These are phyloP conservation scores for Pseudomyrmex concolor DNA, from an alignment of 1,140 invertebrate species.

Conservation along the genomic window DNA sequence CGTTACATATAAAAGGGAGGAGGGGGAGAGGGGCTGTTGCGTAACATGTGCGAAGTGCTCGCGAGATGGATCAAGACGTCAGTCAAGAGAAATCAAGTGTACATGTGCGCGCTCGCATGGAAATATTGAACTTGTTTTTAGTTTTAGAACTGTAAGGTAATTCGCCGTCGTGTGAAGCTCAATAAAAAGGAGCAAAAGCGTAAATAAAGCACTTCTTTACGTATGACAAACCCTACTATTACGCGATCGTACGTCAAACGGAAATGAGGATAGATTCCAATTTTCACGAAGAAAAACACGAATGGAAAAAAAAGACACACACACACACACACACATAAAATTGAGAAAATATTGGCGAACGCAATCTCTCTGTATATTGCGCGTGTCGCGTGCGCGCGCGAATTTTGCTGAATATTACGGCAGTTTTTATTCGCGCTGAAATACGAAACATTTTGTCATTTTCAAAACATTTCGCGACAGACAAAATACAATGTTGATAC, in stretches of 20 bases:
- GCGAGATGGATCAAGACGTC: slow-evolving; percentile 16
- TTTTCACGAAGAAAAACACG: neutral
- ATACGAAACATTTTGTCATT: neutral
- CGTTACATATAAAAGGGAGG: neutral
- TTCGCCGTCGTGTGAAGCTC: no score
- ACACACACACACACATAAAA: no score
- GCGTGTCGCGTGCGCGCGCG: no score
- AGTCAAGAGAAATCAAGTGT: neutral
- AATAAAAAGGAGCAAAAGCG: no score
- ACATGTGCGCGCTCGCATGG: neutral
- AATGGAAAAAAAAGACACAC: no score
- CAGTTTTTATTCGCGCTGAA: neutral
- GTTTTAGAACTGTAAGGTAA: no score
- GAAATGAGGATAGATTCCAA: neutral
- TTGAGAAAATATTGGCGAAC: no score
- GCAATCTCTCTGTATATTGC: no score
- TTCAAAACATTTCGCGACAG: neutral
- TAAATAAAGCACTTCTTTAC: no score
- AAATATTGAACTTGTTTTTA: neutral
- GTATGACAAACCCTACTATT: no score
- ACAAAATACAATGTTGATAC: neutral
- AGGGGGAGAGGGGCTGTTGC: neutral
- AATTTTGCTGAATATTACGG: neutral
- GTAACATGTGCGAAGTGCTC: slow-evolving; percentile 6
- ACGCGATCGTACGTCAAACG: neutral